Base-by-base conservation (phyloP, 2,888 invertebrate genomes). In the Meandrusa payeni region DNA sequence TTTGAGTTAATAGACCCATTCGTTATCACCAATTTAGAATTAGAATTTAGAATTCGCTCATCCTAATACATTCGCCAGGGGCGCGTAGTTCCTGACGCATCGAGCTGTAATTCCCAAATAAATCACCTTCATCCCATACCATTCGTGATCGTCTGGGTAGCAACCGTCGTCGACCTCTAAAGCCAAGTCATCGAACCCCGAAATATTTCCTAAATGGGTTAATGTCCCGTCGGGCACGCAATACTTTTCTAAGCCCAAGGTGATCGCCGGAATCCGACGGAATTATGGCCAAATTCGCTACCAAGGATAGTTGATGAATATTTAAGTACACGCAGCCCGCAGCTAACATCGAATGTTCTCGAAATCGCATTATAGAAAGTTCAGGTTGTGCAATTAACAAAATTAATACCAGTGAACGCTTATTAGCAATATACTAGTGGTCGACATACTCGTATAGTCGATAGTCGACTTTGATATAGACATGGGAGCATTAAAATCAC, bases 181-280 rank as follows among this genome's bases (percentile, higher is more conserved):
- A 42, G 51, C 52, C 41, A 61, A 78, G 85, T 85, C 86, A 79
- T 73, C 75, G 85, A 86, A 80, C 86, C 60, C 55, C 61, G 34
- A 64, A 70, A 76, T 78, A 71, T 81, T 82, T 77, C 76, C 80
- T 77, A 82, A 83, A 73, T 72, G 79, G 81, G 82, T 80, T 75
- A 83, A 78, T 67, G 82, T 72, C 72, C 82, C 61, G 60, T 50
- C 57, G 46, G 46, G 61, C 83, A 85, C 81, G 83, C 85, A 64
- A 76, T 58, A 54, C 64, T 66, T 66, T 10, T 17, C 41, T 41
- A 33, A 10, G 58, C 54, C 55, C 48, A 58, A 62, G 54, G 52
- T 63, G 60, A 69, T 71, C 61, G 52, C 54, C 57, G 67, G 72
- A 67, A 72, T 76, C 57, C 62, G 52, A 51, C 47, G 50, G 64